phyloP scores from a whole-genome alignment of 1,140 invertebrate species.

The Euglossa dilemma region DNA sequence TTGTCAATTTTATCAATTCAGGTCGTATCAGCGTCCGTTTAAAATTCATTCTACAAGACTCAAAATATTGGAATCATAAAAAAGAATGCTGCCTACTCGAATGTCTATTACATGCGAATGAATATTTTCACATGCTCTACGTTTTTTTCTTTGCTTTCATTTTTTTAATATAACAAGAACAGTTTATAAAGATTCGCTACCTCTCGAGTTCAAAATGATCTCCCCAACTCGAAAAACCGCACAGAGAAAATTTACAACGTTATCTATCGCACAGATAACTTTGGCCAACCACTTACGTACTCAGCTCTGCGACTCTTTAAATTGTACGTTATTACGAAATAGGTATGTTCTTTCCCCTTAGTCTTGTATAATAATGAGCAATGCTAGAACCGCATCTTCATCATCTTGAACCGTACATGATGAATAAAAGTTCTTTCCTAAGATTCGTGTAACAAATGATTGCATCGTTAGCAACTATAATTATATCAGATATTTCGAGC shows the following conservation, averaged over 20 bases:
- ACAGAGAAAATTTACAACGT: constrained; percentile 41
- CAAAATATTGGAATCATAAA: background rate
- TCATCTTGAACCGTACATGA: constrained; percentile 48
- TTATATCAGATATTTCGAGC: background rate
- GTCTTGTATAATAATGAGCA: constrained; percentile 73
- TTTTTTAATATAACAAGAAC: constrained; percentile 52
- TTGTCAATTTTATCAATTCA: constrained; percentile 19
- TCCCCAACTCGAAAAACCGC: constrained; percentile 28
- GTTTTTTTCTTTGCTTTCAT: background rate
- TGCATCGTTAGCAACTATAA: background rate
- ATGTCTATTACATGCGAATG: constrained; percentile 10
- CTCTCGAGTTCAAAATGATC: constrained; percentile 44
- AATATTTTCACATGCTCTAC: constrained; percentile 32
- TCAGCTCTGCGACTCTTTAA: constrained; percentile 43
- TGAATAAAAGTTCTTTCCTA: background rate
- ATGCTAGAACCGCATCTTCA: constrained; percentile 64
- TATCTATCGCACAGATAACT: constrained; percentile 58
- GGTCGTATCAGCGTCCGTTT: background rate
- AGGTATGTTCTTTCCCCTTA: constrained; percentile 61
- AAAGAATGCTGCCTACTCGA: constrained; percentile 1
- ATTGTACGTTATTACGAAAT: constrained; percentile 58
- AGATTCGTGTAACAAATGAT: background rate
- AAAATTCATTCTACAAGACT: constrained; percentile 2
- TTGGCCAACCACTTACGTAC: constrained; percentile 64
- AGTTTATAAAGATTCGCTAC: constrained; percentile 56